Evolutionary conservation across 2,888 invertebrate species (phyloP).

Genomic region (Dasysyrphus albostriatus): DNA sequence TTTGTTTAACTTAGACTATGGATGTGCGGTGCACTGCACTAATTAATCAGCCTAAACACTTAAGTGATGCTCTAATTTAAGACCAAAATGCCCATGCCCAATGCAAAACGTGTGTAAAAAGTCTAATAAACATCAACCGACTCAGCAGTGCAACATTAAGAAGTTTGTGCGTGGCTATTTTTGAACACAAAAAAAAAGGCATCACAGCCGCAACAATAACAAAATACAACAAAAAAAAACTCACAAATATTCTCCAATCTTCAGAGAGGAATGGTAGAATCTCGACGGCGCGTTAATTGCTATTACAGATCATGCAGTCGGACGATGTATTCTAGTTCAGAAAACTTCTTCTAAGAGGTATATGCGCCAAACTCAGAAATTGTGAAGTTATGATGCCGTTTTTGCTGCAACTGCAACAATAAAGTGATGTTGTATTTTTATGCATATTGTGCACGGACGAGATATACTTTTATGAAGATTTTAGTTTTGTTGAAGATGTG

Average conservation of each 20-base stretch:
- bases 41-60: conserved; percentile 72
- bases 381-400: conserved; percentile 1
- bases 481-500: conserved; percentile 8
- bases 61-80: conserved; percentile 71
- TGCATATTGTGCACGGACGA: neutral
- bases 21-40: conserved; percentile 41
- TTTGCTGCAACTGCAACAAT: neutral
- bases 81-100: conserved; percentile 57
- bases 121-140: conserved; percentile 23
- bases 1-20: conserved; percentile 15
- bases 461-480: conserved; percentile 28
- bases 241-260: conserved; percentile 46
- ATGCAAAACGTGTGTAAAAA: conserved; percentile 31
- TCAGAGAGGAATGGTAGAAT: conserved; percentile 35
- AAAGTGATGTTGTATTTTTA: conserved; percentile 7
- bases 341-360: conserved; percentile 26
- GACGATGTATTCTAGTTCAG: conserved; percentile 30
- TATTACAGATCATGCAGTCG: conserved; percentile 66
- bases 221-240: conserved; percentile 3
- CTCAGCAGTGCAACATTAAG: conserved; percentile 30
- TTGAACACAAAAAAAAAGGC: conserved; percentile 27
- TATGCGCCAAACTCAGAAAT: conserved; percentile 6
- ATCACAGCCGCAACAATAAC: conserved; percentile 4
- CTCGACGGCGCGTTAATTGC: conserved; percentile 64
- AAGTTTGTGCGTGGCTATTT: conserved; percentile 57